phyloP scores from a whole-genome alignment of 2,888 invertebrate species.

The Carabus problematicus region DNA sequence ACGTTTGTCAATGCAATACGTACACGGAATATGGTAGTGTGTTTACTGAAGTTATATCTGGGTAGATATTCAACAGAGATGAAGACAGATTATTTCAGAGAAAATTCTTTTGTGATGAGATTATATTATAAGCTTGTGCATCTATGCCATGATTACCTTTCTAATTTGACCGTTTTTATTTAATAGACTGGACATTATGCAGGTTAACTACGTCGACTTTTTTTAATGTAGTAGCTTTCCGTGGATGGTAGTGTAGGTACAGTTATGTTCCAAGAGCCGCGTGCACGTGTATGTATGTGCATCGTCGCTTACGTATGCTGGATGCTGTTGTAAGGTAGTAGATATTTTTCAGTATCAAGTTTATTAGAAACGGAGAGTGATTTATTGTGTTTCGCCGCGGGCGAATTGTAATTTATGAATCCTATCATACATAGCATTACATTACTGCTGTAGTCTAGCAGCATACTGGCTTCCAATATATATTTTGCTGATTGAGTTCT shows the following conservation, averaged over 20 bases:
- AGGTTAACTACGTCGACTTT: background rate
- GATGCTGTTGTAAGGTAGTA: constrained; percentile 24
- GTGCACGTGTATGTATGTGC: too few species aligned
- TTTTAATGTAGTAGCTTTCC: constrained; percentile 11
- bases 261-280: too few species aligned
- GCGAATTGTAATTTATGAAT: constrained; percentile 39
- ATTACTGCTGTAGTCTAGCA: constrained; percentile 10
- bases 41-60: too few species aligned
- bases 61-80: too few species aligned
- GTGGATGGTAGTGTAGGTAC: background rate
- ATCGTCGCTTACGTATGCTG: background rate
- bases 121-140: constrained; percentile 18
- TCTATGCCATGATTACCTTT: constrained; percentile 14
- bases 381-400: constrained; percentile 31
- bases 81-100: too few species aligned
- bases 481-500: constrained; percentile 7
- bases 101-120: too few species aligned
- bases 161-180: constrained; percentile 42
- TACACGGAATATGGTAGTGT: too few species aligned
- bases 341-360: constrained; percentile 36
- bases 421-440: constrained; percentile 32
- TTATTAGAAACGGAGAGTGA: constrained; percentile 43
- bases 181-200: constrained; percentile 33
- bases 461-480: constrained; percentile 30
- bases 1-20: too few species aligned